Conservation (phyloP, 2,797 vertebrate species). For the Girardinus metallicus region DNA sequence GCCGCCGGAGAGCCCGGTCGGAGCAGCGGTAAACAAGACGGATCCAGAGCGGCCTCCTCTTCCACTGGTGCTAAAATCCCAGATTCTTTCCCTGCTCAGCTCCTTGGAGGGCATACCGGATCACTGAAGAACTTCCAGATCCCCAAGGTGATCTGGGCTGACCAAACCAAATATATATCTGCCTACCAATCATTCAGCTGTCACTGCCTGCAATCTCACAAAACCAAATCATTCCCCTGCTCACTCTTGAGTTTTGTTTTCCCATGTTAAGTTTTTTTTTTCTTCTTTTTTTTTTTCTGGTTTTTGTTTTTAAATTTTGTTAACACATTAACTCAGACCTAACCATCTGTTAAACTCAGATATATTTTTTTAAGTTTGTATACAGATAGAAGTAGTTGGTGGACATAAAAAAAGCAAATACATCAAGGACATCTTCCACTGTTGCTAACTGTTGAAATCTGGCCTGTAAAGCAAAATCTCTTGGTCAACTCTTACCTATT, state of each 20-base stretch:
- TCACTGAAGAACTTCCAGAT: constrained; percentile 97
- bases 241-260: constrained; percentile 60
- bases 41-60: constrained; percentile 71
- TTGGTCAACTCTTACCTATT: neutral
- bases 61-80: constrained; percentile 84
- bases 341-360: constrained; percentile 34
- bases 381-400: constrained; percentile 32
- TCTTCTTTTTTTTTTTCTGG: constrained; percentile 49
- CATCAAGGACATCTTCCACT: constrained; percentile 64
- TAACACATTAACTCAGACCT: constrained; percentile 54
- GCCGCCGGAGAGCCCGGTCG: constrained; percentile 87
- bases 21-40: constrained; percentile 77
- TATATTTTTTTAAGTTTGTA: constrained; percentile 17
- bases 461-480: neutral
- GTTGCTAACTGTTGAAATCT: neutral
- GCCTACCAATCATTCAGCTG: constrained; percentile 75
- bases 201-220: constrained; percentile 78
- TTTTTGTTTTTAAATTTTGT: constrained; percentile 38
- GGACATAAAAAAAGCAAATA: constrained; percentile 35
- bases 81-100: constrained; percentile 90
- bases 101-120: constrained; percentile 91
- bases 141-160: constrained; percentile 89
- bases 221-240: constrained; percentile 67
- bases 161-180: constrained; percentile 66
- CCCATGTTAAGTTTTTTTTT: constrained; percentile 56